Conservation (phyloP, 2,888 invertebrate genomes). For the Athalia cordata region DNA sequence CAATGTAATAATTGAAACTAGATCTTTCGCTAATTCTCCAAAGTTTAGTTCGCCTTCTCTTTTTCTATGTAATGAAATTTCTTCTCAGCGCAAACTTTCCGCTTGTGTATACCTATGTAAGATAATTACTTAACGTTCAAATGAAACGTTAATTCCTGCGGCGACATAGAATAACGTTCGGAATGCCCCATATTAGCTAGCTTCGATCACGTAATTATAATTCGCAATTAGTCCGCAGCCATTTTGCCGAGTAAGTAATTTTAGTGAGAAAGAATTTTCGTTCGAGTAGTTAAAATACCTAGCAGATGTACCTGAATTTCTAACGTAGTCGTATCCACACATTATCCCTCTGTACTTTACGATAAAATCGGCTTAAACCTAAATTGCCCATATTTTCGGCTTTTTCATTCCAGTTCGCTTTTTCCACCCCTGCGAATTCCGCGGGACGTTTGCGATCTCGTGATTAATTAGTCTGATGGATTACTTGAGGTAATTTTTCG, state of each 20-base stretch:
- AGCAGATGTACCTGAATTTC: background rate
- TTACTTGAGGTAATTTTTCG: background rate
- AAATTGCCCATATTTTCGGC: too few relatives aligned
- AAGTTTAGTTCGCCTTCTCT: too few relatives aligned
- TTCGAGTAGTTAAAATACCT: background rate
- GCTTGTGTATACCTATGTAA: background rate
- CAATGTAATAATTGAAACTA: too few relatives aligned
- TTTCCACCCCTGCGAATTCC: background rate
- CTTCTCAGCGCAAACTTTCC: too few relatives aligned
- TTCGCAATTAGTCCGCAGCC: slow-evolving; percentile 23
- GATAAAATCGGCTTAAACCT: too few relatives aligned
- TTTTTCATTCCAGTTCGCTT: background rate
- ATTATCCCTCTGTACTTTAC: too few relatives aligned
- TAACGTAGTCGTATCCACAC: background rate
- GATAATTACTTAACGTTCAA: slow-evolving; percentile 9
- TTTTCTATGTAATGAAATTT: too few relatives aligned
- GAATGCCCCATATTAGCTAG: background rate
- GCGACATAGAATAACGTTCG: slow-evolving; percentile 23
- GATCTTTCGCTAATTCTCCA: too few relatives aligned
- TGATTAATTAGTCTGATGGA: background rate
- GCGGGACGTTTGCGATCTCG: background rate
- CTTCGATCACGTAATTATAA: slow-evolving; percentile 19
- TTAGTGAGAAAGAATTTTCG: slow-evolving; percentile 26
- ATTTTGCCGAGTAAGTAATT: slow-evolving; percentile 26
- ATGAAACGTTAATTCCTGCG: background rate